phyloP scores from a whole-genome alignment of 2,888 invertebrate genomes.

The Unio delphinus region DNA sequence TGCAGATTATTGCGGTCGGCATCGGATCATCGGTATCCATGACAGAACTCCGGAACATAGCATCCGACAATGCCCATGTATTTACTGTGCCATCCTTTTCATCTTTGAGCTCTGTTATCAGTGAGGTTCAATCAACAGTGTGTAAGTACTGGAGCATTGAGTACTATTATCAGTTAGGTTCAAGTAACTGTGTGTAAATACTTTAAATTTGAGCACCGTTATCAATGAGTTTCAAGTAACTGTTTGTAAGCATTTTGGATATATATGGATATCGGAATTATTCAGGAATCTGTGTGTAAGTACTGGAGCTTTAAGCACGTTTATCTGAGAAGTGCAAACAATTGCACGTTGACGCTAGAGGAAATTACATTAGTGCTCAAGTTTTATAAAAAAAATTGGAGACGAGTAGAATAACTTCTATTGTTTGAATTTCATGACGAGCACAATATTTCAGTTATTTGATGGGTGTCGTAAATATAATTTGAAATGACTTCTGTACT shows the following conservation, averaged over 20 bases:
- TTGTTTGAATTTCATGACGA: too few relatives aligned
- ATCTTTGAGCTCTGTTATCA: constrained; percentile 30
- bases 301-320: background rate
- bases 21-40: constrained; percentile 28
- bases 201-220: too few relatives aligned
- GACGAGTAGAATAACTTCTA: too few relatives aligned
- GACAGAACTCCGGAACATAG: constrained; percentile 35
- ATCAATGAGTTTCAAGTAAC: background rate
- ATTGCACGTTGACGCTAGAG: too few relatives aligned
- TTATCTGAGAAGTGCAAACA: too few relatives aligned
- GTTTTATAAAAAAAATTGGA: too few relatives aligned
- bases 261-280: constrained; percentile 1
- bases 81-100: constrained; percentile 40
- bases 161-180: background rate
- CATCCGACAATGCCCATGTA: constrained; percentile 32
- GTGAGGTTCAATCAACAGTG: constrained; percentile 31
- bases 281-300: constrained; percentile 38
- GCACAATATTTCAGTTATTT: too few relatives aligned
- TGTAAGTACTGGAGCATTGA: constrained; percentile 17
- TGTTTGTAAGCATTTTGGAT: background rate
- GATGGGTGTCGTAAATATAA: too few relatives aligned
- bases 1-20: constrained; percentile 42
- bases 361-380: too few relatives aligned
- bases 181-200: background rate
- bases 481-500: too few relatives aligned